These are phyloP conservation scores for Meloidogyne chitwoodi DNA, from an alignment of 1,140 invertebrate species.

Conservation along the genomic window DNA sequence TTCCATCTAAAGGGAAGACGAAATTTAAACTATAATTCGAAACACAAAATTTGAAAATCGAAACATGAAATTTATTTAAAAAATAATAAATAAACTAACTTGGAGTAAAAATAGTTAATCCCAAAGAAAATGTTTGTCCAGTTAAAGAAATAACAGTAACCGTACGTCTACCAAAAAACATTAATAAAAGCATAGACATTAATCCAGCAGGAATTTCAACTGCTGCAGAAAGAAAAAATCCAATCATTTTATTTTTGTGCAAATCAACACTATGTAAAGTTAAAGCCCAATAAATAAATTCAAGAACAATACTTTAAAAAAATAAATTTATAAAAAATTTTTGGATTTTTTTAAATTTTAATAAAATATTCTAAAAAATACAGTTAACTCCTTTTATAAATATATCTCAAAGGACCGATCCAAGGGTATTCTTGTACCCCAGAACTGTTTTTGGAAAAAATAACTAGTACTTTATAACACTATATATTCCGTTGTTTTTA, in stretches of 20 bases:
- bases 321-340: neutral
- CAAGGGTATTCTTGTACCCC: too few species aligned
- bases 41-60: too few species aligned
- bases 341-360: too few species aligned
- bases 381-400: too few species aligned
- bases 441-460: too few species aligned
- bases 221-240: conserved; percentile 42
- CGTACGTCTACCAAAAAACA: conserved; percentile 33
- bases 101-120: conserved; percentile 36
- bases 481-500: too few species aligned
- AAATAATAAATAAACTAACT: conserved; percentile 20
- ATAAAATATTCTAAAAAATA: too few species aligned
- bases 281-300: conserved; percentile 43
- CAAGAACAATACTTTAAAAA: conserved; percentile 37
- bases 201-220: conserved; percentile 49
- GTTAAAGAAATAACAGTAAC: conserved; percentile 42
- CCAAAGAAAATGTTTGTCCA: conserved; percentile 32
- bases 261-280: conserved; percentile 42
- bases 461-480: too few species aligned
- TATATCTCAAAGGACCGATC: too few species aligned
- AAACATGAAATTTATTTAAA: neutral
- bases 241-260: conserved; percentile 47
- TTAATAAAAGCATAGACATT: conserved; percentile 34
- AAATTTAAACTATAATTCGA: too few species aligned
- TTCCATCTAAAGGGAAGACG: conserved; percentile 29